Evolutionary conservation across 2,888 invertebrate species (phyloP), one percentile per base, ranked within the genome.

Genomic region (Dasysyrphus tricinctus): DNA sequence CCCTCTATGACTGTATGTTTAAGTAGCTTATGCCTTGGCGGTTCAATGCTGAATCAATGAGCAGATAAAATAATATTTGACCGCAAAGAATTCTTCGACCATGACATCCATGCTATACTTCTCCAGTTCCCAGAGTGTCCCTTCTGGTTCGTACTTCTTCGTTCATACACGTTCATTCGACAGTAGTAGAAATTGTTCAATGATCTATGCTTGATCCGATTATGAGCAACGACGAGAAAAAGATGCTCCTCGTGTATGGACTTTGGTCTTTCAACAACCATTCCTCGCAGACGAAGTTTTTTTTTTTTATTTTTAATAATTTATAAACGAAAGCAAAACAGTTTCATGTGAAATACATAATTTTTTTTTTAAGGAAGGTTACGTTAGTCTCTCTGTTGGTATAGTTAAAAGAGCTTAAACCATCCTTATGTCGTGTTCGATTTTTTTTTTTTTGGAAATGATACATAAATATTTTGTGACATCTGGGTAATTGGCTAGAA

Each of bases 181-280:
- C 51, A 59, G 82, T 51, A 57, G 72, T 51, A 51, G 72, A 82
- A 82, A 82, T 47, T 79, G 79, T 82, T 79, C 82, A 82, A 65
- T 82, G 86, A 79, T 81, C 86, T 82, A 74, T 72, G 59, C 63
- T 39, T 82, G 86, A 86, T 86, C 81, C 86, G 86, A 86, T 86
- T 86, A 82, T 79, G 81, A 57, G 69, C n/a, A n/a, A n/a, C 24
- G 24, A 24, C 56, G 59, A 76, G 51, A 63, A 56, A 56, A 85
- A 82, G 78, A 82, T 79, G 70, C 51, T 70, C 16, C 78, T 67
- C 67, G 42, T 75, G 42, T 75, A 39, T 54, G 75, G 75, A 54
- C 75, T 47, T 73, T 29, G 63, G 56, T 75, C 65, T 57, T 72
- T 32, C 56, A 14, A 51, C 56, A 65, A 24, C 19, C 3, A 29